These are phyloP conservation scores for Orchestia grillus DNA, from an alignment of 1,140 invertebrate species.

Conservation along the genomic window DNA sequence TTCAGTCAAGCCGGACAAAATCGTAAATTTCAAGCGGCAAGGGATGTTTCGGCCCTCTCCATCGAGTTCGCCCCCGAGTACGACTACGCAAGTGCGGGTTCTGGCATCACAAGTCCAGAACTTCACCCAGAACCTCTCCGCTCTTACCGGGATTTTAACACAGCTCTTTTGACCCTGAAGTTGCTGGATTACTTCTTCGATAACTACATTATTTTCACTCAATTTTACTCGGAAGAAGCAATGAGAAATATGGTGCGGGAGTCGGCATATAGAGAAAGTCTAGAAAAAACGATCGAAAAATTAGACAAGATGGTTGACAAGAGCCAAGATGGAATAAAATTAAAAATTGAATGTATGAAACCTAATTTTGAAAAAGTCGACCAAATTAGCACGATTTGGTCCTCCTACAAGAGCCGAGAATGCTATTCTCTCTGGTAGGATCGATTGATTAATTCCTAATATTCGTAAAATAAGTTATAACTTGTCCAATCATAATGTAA, in stretches of 20 bases:
- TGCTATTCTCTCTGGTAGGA: conserved; percentile 10
- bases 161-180: background rate
- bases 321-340: background rate
- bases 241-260: background rate
- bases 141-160: background rate
- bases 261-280: background rate
- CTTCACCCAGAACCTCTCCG: background rate
- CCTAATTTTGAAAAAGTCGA: conserved; percentile 29
- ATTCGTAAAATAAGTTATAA: background rate
- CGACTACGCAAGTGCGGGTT: background rate
- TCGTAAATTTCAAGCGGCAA: background rate
- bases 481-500: background rate
- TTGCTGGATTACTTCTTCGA: conserved; percentile 14
- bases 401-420: background rate
- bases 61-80: background rate
- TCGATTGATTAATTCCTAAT: background rate
- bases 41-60: background rate
- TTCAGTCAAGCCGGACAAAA: background rate
- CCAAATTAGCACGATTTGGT: background rate
- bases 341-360: background rate
- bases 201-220: background rate
- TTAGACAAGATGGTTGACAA: background rate
- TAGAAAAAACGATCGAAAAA: background rate
- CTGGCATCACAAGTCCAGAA: background rate
- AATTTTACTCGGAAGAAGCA: background rate